These are phyloP conservation scores for Ganaspis sp. DNA, from an alignment of 1,140 invertebrate genomes.

Conservation along the genomic window DNA sequence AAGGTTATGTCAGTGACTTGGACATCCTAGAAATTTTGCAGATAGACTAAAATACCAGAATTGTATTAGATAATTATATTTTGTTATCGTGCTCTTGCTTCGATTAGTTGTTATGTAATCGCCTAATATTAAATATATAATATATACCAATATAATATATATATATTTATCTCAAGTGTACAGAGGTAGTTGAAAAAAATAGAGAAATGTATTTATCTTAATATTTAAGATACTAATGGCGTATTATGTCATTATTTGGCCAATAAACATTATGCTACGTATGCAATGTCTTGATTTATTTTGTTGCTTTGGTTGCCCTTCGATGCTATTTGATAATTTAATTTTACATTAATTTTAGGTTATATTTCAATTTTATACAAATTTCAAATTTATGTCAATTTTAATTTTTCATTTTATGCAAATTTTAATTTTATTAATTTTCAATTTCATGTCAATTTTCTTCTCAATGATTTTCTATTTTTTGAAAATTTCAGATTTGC, in stretches of 20 bases:
- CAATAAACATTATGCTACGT: slow-evolving; percentile 75
- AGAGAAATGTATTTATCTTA: slow-evolving; percentile 60
- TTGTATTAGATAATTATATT: slow-evolving; percentile 47
- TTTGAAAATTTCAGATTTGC: too few relatives aligned
- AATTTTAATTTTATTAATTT: too few relatives aligned
- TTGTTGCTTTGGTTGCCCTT: slow-evolving; percentile 69
- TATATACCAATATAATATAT: slow-evolving; percentile 54
- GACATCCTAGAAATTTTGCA: not conserved
- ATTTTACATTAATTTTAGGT: too few relatives aligned
- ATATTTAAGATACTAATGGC: slow-evolving; percentile 69
- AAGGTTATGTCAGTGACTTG: not conserved
- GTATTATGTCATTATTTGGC: slow-evolving; percentile 69
- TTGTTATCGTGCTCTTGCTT: slow-evolving; percentile 42
- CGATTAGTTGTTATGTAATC: slow-evolving; percentile 39
- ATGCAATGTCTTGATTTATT: slow-evolving; percentile 74
- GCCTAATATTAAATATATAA: slow-evolving; percentile 57
- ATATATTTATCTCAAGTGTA: slow-evolving; percentile 58
- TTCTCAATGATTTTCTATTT: too few relatives aligned
- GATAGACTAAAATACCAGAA: slow-evolving; percentile 7
- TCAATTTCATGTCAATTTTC: too few relatives aligned
- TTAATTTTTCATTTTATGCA: too few relatives aligned
- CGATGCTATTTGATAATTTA: slow-evolving; percentile 24
- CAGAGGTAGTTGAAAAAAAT: slow-evolving; percentile 15
- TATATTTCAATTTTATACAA: too few relatives aligned
- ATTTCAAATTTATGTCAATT: too few relatives aligned